Conservation (phyloP, 1,140 invertebrate genomes). For the Sesamia nonagrioides region DNA sequence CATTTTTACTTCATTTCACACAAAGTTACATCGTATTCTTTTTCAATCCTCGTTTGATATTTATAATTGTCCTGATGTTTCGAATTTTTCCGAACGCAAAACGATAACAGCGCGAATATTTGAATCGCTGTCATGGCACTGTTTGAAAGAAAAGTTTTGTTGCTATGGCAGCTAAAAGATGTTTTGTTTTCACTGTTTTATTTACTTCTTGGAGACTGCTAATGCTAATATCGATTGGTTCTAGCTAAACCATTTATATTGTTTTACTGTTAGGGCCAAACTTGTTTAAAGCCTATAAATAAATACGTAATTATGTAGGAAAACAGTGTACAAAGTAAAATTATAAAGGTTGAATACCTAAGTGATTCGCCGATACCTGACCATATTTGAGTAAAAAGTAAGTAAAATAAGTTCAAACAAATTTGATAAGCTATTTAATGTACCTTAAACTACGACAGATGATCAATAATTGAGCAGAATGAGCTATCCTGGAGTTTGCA, state of each 20-base stretch:
- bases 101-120: conserved; percentile 35
- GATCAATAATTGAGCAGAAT: no score
- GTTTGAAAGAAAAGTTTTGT: conserved; percentile 26
- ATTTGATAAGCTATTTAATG: no score
- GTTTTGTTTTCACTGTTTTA: conserved; percentile 46
- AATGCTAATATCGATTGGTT: conserved; percentile 33
- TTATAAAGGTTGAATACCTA: not conserved
- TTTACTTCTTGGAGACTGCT: conserved; percentile 47
- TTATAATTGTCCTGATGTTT: no score
- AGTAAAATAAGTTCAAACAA: not conserved
- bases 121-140: conserved; percentile 45
- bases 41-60: no score
- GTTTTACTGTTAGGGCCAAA: no score
- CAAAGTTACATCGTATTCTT: no score
- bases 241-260: conserved; percentile 10
- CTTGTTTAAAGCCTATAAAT: not conserved
- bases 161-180: conserved; percentile 50
- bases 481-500: no score
- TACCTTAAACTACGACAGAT: no score
- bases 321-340: not conserved
- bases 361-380: not conserved
- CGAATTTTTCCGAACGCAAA: conserved; percentile 3
- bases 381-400: not conserved
- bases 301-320: not conserved
- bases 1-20: no score